A percentile compares a stretch with the other conserved stretches of the same genome.
phyloP scores from a whole-genome alignment of 2,797 vertebrate species.

The Rachycentron canadum region DNA sequence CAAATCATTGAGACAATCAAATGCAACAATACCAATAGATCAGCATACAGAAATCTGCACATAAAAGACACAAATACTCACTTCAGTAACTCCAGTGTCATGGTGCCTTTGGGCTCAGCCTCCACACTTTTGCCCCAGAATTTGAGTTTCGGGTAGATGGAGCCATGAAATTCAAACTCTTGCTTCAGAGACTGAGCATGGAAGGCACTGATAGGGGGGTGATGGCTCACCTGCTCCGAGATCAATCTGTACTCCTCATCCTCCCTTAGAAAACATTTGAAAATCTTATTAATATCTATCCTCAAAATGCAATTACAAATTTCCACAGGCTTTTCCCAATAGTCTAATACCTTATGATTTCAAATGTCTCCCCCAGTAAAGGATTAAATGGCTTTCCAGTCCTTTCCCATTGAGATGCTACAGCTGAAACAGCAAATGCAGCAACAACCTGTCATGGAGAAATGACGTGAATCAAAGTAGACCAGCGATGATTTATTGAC shows the following conservation, averaged over 20 bases:
- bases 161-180: constrained; percentile 96
- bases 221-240: constrained; percentile 98
- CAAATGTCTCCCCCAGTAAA: constrained; percentile 95
- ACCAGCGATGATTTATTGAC: neutral
- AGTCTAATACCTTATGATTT: constrained; percentile 89
- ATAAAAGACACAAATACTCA: constrained; percentile 80
- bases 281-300: neutral
- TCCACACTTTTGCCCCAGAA: constrained; percentile 99
- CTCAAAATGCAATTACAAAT: neutral
- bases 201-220: constrained; percentile 97
- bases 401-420: constrained; percentile 98
- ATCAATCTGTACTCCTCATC: constrained; percentile 94
- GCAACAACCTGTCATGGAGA: constrained; percentile 89
- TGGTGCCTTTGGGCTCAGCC: constrained; percentile 96
- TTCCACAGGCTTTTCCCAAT: neutral
- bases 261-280: constrained; percentile 84
- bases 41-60: neutral
- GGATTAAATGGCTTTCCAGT: constrained; percentile 99
- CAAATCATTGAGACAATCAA: neutral
- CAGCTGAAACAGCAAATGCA: constrained; percentile 96
- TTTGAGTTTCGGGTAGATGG: constrained; percentile 97
- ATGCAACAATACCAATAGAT: neutral
- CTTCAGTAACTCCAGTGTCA: constrained; percentile 95
- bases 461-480: neutral
- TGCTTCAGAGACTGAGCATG: constrained; percentile 93